These are phyloP conservation scores for Pterois miles DNA, from an alignment of 2,797 vertebrate species.

Conservation along the genomic window DNA sequence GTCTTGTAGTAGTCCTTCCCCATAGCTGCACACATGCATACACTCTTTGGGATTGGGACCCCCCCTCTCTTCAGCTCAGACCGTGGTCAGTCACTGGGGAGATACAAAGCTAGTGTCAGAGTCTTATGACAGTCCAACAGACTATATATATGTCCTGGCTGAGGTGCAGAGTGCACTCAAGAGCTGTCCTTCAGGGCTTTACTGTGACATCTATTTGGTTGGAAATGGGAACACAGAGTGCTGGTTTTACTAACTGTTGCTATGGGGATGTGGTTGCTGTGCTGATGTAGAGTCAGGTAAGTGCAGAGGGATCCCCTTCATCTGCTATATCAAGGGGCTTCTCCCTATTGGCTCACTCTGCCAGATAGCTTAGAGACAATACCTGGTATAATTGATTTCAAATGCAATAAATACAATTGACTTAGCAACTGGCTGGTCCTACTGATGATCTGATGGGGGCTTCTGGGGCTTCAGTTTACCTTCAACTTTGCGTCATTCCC, in stretches of 20 bases:
- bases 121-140: constrained; percentile 11
- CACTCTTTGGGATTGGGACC: constrained; percentile 43
- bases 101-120: constrained; percentile 36
- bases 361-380: background rate
- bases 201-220: constrained; percentile 19
- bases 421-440: background rate
- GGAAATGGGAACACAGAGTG: constrained; percentile 26
- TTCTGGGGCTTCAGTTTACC: no score
- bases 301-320: constrained; percentile 71
- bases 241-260: constrained; percentile 66
- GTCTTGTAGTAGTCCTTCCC: constrained; percentile 99
- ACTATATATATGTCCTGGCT: constrained; percentile 46
- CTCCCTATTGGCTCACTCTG: constrained; percentile 25
- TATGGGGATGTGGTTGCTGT: constrained; percentile 59
- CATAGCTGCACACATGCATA: constrained; percentile 82
- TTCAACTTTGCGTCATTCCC: no score
- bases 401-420: background rate
- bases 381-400: background rate
- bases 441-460: background rate
- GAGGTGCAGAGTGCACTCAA: constrained; percentile 23
- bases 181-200: constrained; percentile 11
- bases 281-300: constrained; percentile 38
- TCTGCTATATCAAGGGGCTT: constrained; percentile 30
- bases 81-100: constrained; percentile 60
- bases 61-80: constrained; percentile 40